These are phyloP conservation scores for Epiblema foenella DNA, from an alignment of 2,888 invertebrate species.

Conservation along the genomic window DNA sequence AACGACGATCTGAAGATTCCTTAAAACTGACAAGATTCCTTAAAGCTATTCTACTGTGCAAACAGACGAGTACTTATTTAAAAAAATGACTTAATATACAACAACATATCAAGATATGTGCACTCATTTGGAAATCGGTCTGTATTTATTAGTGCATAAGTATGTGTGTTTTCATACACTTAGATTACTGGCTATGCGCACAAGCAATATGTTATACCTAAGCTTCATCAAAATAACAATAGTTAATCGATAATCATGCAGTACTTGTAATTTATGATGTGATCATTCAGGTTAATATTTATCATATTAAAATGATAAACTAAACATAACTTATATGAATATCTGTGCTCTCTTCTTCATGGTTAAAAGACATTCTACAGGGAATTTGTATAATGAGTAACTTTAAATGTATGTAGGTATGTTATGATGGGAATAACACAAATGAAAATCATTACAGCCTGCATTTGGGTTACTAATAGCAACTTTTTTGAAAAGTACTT, in stretches of 20 bases:
- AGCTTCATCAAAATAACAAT: constrained; percentile 26
- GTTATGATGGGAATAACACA: constrained; percentile 36
- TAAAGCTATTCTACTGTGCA: too few relatives aligned
- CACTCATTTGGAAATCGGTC: too few relatives aligned
- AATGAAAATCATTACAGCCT: constrained; percentile 8
- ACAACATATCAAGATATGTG: too few relatives aligned
- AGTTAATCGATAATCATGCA: constrained; percentile 19
- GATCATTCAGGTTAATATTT: constrained; percentile 9
- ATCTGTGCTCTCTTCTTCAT: constrained; percentile 64
- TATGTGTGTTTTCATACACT: constrained; percentile 14
- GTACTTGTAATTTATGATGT: constrained; percentile 17
- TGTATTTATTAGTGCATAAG: constrained; percentile 10
- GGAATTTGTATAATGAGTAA: constrained; percentile 59
- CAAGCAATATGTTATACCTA: constrained; percentile 22
- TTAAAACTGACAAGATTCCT: too few relatives aligned
- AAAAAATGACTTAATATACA: too few relatives aligned
- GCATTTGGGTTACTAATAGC: background rate
- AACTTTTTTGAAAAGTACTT: too few relatives aligned
- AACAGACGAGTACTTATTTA: too few relatives aligned
- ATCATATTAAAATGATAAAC: constrained; percentile 31
- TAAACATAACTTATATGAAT: constrained; percentile 25
- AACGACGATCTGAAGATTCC: too few relatives aligned
- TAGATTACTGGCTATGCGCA: constrained; percentile 34
- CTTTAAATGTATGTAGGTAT: constrained; percentile 42
- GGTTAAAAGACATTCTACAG: constrained; percentile 74